Evolutionary conservation across 2,113 vertebrate species (phyloP), one percentile per base, ranked within the genome.

Genomic region (Nibea coibor): DNA sequence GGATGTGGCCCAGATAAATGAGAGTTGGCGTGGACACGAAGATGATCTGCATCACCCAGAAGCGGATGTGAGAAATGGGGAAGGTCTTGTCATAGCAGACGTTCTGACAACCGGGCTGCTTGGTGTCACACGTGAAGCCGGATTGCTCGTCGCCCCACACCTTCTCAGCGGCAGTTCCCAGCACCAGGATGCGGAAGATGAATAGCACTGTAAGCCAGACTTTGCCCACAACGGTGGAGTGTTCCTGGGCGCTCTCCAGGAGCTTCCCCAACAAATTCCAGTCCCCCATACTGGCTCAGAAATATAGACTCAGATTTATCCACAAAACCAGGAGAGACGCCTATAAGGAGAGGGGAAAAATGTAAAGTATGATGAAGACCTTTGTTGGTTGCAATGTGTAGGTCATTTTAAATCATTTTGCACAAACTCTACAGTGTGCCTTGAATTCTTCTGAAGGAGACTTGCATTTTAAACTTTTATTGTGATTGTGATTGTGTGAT

Each of bases 11-110:
- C 91, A 96, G 88, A 86, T 97, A 97, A 77, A 98, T 94, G 0
- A 97, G 96, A 7, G 96, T 97, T 7, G 96, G 97, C 0, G 96
- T 96, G 31, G 96, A 97, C 81, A 97, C 93, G 0, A 97, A 97
- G 88, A 97, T 97, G 93, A 98, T 98, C 93, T 97, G 97, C 94
- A 97, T 94, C 78, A 97, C 96, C 96, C 97, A 98, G 94, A 98
- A 97, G 85, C 95, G 96, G 39, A 97, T 96, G 89, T 97, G 96
- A 47, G 97, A 98, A 86, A 98, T 96, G 50, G 96, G 97, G 90
- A 97, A 97, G 78, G 96, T 97, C 70, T 93, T 93, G 89, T 96
- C 96, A 0, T 97, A 97, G 89, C 97, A 97, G 78, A 97, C 96
- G 0, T 96, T 97, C 89, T 97, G 96, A 89, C 96, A 97, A 86